Evolutionary conservation across 2,888 invertebrate genomes (phyloP).

Genomic region (Xestobium rufovillosum): DNA sequence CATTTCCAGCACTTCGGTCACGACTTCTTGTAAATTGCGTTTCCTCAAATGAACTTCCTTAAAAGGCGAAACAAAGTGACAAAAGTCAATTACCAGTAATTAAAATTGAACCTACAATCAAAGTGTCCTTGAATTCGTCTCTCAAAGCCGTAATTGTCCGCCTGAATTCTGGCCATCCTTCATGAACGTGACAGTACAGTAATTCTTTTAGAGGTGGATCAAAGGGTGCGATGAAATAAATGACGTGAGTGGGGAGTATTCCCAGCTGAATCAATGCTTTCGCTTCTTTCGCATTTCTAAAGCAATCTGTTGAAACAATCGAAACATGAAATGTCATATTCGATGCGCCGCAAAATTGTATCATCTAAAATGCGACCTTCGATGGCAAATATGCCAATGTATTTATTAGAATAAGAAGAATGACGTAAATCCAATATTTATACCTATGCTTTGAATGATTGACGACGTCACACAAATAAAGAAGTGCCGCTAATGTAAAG

Average conservation of each 20-base stretch:
- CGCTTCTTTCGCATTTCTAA: constrained; percentile 44
- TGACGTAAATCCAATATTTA: too few species aligned
- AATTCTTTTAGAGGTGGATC: constrained; percentile 33
- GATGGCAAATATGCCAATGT: too few species aligned
- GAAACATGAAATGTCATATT: too few species aligned
- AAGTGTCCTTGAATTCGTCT: constrained; percentile 36
- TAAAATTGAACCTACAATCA: constrained; percentile 30
- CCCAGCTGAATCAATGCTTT: constrained; percentile 41
- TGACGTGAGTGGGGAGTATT: constrained; percentile 48
- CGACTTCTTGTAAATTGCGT: constrained; percentile 37
- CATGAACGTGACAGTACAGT: constrained; percentile 36
- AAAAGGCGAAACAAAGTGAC: constrained; percentile 9
- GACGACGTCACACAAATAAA: too few species aligned
- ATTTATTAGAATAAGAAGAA: too few species aligned
- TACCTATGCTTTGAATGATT: too few species aligned
- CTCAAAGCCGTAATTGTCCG: constrained; percentile 37
- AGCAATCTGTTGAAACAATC: constrained; percentile 37
- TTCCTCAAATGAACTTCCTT: constrained; percentile 39
- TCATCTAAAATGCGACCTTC: too few species aligned
- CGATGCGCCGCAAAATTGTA: too few species aligned
- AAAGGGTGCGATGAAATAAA: constrained; percentile 42
- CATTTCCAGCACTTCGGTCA: constrained; percentile 37
- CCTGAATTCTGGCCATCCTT: constrained; percentile 36
- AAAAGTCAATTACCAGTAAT: background rate
- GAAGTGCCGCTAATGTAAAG: too few species aligned